Evolutionary conservation across 2,113 vertebrate genomes (phyloP).

Genomic region (Setophaga kirtlandii): DNA sequence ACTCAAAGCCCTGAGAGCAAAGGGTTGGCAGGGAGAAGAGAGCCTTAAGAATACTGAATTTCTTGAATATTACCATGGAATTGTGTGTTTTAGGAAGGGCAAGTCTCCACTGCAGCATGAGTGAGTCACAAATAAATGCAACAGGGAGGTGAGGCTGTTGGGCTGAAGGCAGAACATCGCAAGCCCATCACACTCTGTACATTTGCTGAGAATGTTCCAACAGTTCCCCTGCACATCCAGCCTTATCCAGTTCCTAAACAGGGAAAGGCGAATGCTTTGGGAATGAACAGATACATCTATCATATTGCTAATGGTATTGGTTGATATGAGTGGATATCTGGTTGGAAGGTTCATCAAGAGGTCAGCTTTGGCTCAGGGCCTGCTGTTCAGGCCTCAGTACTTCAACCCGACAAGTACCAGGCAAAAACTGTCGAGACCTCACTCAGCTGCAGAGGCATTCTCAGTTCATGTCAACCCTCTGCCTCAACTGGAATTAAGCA

Average conservation of each 20-base stretch:
- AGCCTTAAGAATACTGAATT: background rate
- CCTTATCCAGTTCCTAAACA: rapidly evolving
- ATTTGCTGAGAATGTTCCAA: background rate
- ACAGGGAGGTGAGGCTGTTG: background rate
- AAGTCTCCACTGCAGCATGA: background rate
- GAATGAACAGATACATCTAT: background rate
- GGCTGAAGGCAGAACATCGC: background rate
- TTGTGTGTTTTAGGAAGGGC: background rate
- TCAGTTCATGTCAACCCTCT: background rate
- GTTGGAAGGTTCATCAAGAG: background rate
- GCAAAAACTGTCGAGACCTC: background rate
- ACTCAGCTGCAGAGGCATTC: background rate
- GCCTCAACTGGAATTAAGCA: background rate
- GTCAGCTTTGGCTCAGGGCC: background rate
- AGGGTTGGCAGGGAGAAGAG: background rate
- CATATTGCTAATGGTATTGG: background rate
- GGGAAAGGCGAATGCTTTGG: background rate
- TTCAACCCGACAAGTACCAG: background rate
- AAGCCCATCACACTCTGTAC: background rate
- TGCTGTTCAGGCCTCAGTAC: background rate
- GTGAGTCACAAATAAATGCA: background rate
- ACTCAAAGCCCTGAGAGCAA: background rate
- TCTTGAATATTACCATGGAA: background rate
- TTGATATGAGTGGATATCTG: background rate
- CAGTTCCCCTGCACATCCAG: rapidly evolving